Evolutionary conservation across 2,113 vertebrate species (phyloP), one percentile per base, ranked within the genome.

Genomic region (Cariama cristata): DNA sequence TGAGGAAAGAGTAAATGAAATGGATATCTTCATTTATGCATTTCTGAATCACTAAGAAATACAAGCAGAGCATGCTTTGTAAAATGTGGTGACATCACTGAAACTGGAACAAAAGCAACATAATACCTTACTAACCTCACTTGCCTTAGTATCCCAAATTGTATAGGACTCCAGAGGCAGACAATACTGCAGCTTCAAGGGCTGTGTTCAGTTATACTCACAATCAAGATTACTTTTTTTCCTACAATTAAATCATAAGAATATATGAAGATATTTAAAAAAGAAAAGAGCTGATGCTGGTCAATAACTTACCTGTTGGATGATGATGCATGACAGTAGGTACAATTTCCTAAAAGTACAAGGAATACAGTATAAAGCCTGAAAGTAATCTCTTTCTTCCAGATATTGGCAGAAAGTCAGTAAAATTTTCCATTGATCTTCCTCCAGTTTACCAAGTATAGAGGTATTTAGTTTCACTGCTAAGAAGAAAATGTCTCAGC

Each of bases 401-500:
- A 72, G 75, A 24, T 86, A 91, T 8, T 96, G 93, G 71, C 83
- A 93, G 86, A 64, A 3, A 89, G 32, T 73, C 67, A 96, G 20
- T 67, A 45, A 55, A 77, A 67, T 79, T 95, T 97, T 95, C 38
- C 72, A 92, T 82, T 84, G 77, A 96, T 93, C 59, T 83, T 90
- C 59, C 24, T 69, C 30, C 67, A 86, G n/a, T 83, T 93, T 96
- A 8, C n/a, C 33, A 47, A 86, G 62, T 58, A 67, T 23, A 45
- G 59, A 75, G 10, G 62, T 91, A 49, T 38, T 28, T 56, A 62
- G 68, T 93, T 94, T 74, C 33, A 27, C 27, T 88, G 15, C 33
- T 59, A 82, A 87, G 40, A 47, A 75, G 33, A 80, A 92, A 75
- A 80, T 33, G 2, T 0, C 11, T 12, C 11, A 27, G 26, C 14